Conservation (phyloP, 2,797 vertebrate genomes). For the Enteromius fasciolatus region DNA sequence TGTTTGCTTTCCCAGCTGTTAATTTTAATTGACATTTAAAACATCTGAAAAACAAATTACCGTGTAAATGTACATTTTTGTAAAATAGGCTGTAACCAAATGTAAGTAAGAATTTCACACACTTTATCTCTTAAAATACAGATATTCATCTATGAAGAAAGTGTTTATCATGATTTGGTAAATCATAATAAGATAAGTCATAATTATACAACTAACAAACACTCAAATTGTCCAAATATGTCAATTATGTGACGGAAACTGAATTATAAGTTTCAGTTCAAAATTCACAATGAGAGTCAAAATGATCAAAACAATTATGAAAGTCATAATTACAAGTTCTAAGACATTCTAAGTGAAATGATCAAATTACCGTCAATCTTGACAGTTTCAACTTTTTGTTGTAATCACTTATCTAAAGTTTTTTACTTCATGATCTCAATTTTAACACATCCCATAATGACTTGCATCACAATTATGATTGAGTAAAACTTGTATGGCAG, state of each 20-base stretch:
- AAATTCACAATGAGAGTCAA: too few species aligned
- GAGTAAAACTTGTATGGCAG: background rate
- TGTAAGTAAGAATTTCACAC: conserved; percentile 51
- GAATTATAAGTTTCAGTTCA: too few species aligned
- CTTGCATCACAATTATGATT: background rate
- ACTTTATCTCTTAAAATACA: conserved; percentile 58
- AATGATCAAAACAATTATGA: too few species aligned
- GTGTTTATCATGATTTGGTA: conserved; percentile 24
- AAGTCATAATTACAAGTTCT: background rate
- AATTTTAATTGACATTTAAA: conserved; percentile 73
- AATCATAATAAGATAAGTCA: background rate
- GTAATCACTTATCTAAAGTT: background rate
- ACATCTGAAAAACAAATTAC: conserved; percentile 65
- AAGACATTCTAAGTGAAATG: too few species aligned
- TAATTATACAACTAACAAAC: background rate
- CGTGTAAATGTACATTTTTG: conserved; percentile 67
- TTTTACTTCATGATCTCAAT: background rate
- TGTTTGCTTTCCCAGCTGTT: conserved; percentile 53
- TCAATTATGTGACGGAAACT: background rate
- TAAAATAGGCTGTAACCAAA: conserved; percentile 62
- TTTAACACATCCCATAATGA: background rate
- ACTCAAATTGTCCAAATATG: background rate
- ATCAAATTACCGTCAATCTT: background rate
- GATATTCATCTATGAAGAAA: conserved; percentile 57
- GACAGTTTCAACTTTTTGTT: background rate